Evolutionary conservation across 2,797 vertebrate species (phyloP), one percentile per base, ranked within the genome.

Genomic region (Pseudochaenichthys georgianus): DNA sequence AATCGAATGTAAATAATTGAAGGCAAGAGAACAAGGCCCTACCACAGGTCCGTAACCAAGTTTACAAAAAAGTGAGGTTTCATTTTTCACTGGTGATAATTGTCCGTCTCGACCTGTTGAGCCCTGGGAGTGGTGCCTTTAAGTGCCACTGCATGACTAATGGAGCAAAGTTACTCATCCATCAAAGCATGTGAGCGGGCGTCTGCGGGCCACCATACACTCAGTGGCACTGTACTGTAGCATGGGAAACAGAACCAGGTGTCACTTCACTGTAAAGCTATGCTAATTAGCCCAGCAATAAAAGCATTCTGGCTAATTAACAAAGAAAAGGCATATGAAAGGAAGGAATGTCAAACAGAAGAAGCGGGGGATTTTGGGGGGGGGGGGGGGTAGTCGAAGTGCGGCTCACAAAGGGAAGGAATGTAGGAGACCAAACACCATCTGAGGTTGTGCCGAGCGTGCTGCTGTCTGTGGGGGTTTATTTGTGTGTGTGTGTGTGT

Each of bases 261-360:
- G 86, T 86, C 81, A 58, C 83, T 66, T 85, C 84, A 80, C 82
- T 84, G 81, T 78, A 80, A 86, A 88, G 84, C 82, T 80, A 83
- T 85, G 86, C 80, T 92, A 91, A 93, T 91, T 89, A 84, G 59
- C 80, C 55, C 1, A 6, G 85, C 87, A 88, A 87, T 90, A 88
- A 92, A 92, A 90, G 88, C 87, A 89, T 60, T 64, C 69, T 21
- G 42, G 78, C 80, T 86, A 86, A 93, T 91, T 88, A 92, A 89
- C 82, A 88, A 76, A 79, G 84, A 88, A 80, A 84, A 75, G 84
- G 55, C 70, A 41, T 48, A 80, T 70, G 77, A 87, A 81, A 75
- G 73, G 67, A 77, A 89, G 77, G 87, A 85, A 88, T 84, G 88
- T 86, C 78, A 80, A 84, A 89, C 71, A 79, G 77, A 42, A 19